Base-by-base conservation (phyloP, 2,113 vertebrate species). In the Xiphophorus maculatus region DNA sequence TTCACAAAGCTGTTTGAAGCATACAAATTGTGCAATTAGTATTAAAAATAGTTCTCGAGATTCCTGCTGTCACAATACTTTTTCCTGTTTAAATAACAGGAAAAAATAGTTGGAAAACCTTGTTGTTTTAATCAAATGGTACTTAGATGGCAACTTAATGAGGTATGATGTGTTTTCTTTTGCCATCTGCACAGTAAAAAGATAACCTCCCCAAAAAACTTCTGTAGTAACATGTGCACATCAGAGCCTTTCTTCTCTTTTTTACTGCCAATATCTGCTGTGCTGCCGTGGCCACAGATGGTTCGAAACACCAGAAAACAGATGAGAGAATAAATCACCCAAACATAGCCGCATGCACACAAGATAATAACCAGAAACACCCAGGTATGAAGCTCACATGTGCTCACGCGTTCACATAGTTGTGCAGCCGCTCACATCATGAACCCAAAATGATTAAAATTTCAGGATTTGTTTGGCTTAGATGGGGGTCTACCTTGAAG, bases 251-350 rank as follows among this genome's bases (percentile, higher is more conserved):
- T 65, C 42, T 71, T 76, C 60, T 73, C 73, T 74, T 77, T 28
- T 82, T 79, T 81, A 66, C 51, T 83, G 74, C 74, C 84, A 84
- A 30, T 69, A 51, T 87, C 74, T 73, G 62, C 37, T 27, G 2
- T 32, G 32, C 80, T 79, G 71, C 79, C 70, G 78, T 51, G 63
- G 69, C 28, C 76, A 84, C 81, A 84, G 82, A 89, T 88, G 72
- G 76, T 61, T 63, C 27, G 37, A 77, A 77, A 83, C 66, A 78
- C n/a, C 5, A 66, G 13, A 77, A 71, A 81, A 73, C 69, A 72
- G 62, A 70, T 15, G n/a, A 61, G 64, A 68, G 73, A 72, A 33
- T 13, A 77, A 81, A 73, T 60, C 63, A 68, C 66, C 51, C 65
- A 67, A 51, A 60, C 44, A 9, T 44, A n/a, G 48, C n/a, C 17